Evolutionary conservation across 2,888 invertebrate genomes (phyloP).

Genomic region (Chaitophorus viminalis): DNA sequence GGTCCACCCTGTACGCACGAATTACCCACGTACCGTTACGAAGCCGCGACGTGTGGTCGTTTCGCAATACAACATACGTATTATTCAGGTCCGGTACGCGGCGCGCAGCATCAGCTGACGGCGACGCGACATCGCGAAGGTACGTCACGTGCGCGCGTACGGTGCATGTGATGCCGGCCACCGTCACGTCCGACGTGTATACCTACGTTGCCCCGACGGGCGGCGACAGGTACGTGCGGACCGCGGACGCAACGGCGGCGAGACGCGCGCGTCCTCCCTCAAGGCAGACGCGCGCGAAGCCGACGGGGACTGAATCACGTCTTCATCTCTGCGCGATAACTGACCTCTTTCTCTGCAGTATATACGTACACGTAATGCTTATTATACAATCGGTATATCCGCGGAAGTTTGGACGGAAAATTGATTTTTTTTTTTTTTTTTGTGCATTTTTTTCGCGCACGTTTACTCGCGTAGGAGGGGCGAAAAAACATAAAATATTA

Average conservation of each 20-base stretch:
- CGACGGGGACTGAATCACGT: conserved; percentile 14
- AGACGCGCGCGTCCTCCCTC: conserved; percentile 42
- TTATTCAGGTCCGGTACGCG: conserved; percentile 2
- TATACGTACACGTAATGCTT: too few species aligned
- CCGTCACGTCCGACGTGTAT: conserved; percentile 36
- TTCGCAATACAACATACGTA: too few species aligned
- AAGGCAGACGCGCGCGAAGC: conserved; percentile 16
- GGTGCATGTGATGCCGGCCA: neutral
- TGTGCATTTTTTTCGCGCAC: too few species aligned
- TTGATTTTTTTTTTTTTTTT: too few species aligned
- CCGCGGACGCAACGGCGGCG: neutral
- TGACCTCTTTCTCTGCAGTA: neutral
- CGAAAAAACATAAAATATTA: too few species aligned
- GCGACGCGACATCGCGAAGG: neutral
- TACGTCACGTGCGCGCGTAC: conserved; percentile 29
- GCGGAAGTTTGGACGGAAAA: too few species aligned
- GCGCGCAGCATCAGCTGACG: conserved; percentile 29
- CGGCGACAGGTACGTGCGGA: conserved; percentile 38
- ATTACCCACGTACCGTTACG: too few species aligned
- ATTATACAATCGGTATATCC: neutral
- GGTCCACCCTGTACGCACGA: too few species aligned
- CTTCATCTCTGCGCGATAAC: conserved; percentile 26
- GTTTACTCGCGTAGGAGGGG: too few species aligned
- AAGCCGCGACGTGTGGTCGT: too few species aligned
- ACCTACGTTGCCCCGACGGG: neutral